Evolutionary conservation across 2,888 invertebrate genomes (phyloP), one percentile per base, ranked within the genome.

Genomic region (Catocala nupta): DNA sequence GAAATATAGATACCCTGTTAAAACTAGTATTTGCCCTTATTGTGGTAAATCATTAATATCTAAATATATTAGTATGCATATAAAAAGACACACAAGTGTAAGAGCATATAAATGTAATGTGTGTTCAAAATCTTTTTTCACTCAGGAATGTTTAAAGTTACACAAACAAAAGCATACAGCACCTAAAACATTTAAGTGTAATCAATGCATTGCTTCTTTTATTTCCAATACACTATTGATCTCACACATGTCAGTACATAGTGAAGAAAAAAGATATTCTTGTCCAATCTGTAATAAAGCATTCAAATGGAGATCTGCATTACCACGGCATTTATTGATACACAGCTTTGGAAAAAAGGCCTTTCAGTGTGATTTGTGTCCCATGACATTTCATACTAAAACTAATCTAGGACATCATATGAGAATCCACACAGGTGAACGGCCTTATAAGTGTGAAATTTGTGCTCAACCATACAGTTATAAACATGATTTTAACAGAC

Each of bases 391-490:
- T 68, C 71, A 78, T 54, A 70, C 71, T 1, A 79, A 78, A 8
- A 44, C 55, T 50, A 54, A 59, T 5, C 73, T 91, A 53, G 74
- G 70, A 12, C 83, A 88, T 64, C 92, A 92, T 57, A 74, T 85
- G 78, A 82, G 91, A 3, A 85, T 91, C 1, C 92, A 92, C 66
- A 91, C 91, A 0, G 83, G 89, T 7, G 92, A 91, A 65, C 71
- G 91, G 1, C 92, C 92, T 0, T 92, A 75, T 70, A 90, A 81
- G 45, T 92, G 92, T 63, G 88, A 91, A 89, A 81, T 92, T 36
- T 92, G 92, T 70, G 86, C 86, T 0, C 91, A 90, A 65, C 89
- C 91, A 4, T 92, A 92, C 75, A 91, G 92, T 64, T 91, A 92
- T 75, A 91, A 90, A 68, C 85, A 84, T 63, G 92, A 92, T 68